These are phyloP conservation scores for Drosophila repleta DNA, from an alignment of 1,140 invertebrate genomes.

Conservation along the genomic window DNA sequence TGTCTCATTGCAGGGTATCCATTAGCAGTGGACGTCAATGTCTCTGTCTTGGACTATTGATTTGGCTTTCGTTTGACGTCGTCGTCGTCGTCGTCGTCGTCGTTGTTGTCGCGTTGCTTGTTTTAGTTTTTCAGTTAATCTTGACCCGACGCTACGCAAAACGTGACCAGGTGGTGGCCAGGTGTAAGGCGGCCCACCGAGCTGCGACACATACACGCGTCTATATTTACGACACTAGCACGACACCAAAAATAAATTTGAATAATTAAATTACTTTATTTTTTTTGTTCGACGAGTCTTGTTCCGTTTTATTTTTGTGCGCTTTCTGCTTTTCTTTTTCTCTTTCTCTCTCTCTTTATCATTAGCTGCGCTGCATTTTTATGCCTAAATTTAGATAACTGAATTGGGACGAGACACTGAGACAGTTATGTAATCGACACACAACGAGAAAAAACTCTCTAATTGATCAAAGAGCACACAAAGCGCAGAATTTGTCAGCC, in stretches of 20 bases:
- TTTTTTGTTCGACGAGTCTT: conserved; percentile 9
- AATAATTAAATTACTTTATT: conserved; percentile 63
- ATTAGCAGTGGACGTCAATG: not conserved
- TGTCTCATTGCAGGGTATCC: not conserved
- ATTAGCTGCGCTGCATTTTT: conserved; percentile 1
- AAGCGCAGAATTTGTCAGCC: not conserved
- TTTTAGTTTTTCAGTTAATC: conserved; percentile 64
- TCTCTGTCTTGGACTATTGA: conserved; percentile 20
- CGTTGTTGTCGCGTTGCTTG: conserved; percentile 5
- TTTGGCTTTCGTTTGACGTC: conserved; percentile 41
- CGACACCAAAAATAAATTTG: conserved; percentile 40
- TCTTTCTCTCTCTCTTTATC: not conserved
- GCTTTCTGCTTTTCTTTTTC: conserved; percentile 19
- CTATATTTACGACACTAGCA: conserved; percentile 22
- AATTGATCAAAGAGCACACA: conserved; percentile 1
- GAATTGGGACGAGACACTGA: not conserved
- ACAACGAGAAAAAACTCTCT: not conserved
- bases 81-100: too few relatives aligned
- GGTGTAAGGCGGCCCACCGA: not conserved
- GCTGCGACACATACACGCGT: conserved; percentile 17
- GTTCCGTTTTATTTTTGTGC: conserved; percentile 1
- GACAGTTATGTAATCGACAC: conserved; percentile 26
- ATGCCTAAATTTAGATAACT: conserved; percentile 33
- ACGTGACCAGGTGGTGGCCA: conserved; percentile 37
- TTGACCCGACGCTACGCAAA: conserved; percentile 52